Evolutionary conservation across 2,888 invertebrate genomes (phyloP), one percentile per base, ranked within the genome.

Genomic region (Antheraea assamensis): DNA sequence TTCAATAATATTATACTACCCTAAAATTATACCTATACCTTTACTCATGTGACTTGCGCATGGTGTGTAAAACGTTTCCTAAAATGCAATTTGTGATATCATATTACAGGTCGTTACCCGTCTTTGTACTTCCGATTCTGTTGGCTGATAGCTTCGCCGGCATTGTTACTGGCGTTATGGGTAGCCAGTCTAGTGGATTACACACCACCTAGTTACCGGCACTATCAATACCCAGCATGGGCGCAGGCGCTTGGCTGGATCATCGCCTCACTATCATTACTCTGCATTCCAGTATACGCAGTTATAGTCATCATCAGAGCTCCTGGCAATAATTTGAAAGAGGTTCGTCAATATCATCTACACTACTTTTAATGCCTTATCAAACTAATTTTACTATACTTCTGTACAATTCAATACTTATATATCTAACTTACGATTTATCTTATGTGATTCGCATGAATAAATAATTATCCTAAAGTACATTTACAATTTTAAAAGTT

Each of bases 121-220:
- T 97, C 97, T 4, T 86, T 96, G 58, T 98, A 98, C 89, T 97
- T 98, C 86, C 96, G 97, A 79, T 96, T 97, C 79, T 98, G 98
- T 87, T 98, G 98, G 98, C 94, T 97, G 74, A 91, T 97, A 76
- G 96, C 97, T 24, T 96, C 98, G 19, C 98, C 98, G 0, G 94
- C 97, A 70, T 92, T 98, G 75, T 96, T 98, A 74, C 92, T 98
- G 95, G 97, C 97, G 27, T 96, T 98, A 73, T 98, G 98, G 98
- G 96, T 98, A 74, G 97, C 98, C 82, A 97, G 98, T 83, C 95
- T 98, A 85, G 97, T 98, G 74, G 98, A 98, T 91, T 98, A 98
- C 89, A 96, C 97, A 81, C 97, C 97, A 70, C 98, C 98, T 17
- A 97, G 97, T 49, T 98, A 98, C 88, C 97, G 97, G 79, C 97